These are phyloP conservation scores for Dolichoris vasculosae DNA, from an alignment of 1,140 invertebrate species.

Conservation along the genomic window DNA sequence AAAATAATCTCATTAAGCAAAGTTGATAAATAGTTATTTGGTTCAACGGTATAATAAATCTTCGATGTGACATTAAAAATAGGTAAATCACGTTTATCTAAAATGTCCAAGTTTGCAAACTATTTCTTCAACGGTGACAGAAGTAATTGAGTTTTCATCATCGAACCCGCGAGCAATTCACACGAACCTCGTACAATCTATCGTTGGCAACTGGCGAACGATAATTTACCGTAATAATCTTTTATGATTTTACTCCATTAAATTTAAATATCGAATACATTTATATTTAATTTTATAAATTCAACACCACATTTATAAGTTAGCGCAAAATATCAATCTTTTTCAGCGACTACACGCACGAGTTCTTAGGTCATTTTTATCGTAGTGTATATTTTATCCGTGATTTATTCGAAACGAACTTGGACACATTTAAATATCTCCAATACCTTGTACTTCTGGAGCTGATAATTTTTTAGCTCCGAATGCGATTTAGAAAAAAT, in stretches of 20 bases:
- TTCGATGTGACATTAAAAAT: constrained; percentile 11
- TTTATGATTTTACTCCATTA: background rate
- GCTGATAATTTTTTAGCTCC: no score
- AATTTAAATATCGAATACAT: background rate
- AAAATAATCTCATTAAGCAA: background rate
- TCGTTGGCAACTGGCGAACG: background rate
- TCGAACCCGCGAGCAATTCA: background rate
- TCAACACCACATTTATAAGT: background rate
- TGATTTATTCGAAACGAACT: background rate
- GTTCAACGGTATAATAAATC: constrained; percentile 7
- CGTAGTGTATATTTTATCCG: no score
- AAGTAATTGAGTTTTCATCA: constrained; percentile 33
- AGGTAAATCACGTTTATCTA: constrained; percentile 61
- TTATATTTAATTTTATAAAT: background rate
- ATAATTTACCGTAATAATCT: background rate
- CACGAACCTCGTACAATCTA: background rate
- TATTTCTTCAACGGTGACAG: constrained; percentile 1
- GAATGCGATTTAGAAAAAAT: no score
- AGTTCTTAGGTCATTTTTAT: background rate
- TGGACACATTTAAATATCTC: no score
- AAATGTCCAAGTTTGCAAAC: constrained; percentile 56
- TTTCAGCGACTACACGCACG: background rate
- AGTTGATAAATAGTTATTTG: background rate
- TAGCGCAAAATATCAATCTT: background rate
- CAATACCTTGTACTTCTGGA: no score